phyloP scores from a whole-genome alignment of 2,888 invertebrate species.

The Theodoxus fluviatilis region DNA sequence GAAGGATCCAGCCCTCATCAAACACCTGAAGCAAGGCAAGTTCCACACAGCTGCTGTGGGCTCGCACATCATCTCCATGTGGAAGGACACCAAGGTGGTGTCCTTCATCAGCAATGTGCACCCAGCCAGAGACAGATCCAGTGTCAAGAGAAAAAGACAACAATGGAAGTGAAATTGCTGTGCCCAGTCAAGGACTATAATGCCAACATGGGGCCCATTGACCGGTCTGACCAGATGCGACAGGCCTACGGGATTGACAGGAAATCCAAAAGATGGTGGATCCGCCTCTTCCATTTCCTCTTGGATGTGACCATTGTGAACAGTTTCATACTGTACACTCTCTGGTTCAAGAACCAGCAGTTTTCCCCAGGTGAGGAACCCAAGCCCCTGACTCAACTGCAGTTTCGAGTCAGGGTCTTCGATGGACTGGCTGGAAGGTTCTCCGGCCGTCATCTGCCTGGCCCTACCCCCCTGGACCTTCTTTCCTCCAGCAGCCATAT shows the following conservation, averaged over 20 bases:
- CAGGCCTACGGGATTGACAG: slow-evolving; percentile 14
- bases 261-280: neutral
- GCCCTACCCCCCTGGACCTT: neutral
- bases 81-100: slow-evolving; percentile 15
- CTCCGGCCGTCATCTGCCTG: neutral
- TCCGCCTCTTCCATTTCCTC: neutral
- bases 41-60: slow-evolving; percentile 18
- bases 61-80: too few species aligned
- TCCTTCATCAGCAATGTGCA: slow-evolving; percentile 7
- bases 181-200: slow-evolving; percentile 3
- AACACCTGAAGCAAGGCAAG: neutral
- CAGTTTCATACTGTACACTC: neutral
- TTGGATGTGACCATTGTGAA: slow-evolving; percentile 16
- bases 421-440: slow-evolving; percentile 1
- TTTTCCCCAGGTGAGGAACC: neutral
- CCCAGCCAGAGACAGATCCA: neutral
- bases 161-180: too few species aligned
- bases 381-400: neutral
- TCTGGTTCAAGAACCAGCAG: neutral
- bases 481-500: neutral
- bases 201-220: slow-evolving; percentile 6
- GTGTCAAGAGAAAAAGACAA: neutral
- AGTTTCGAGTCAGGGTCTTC: neutral
- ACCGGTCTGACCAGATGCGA: slow-evolving; percentile 7
- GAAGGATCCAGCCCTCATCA: neutral